These are phyloP conservation scores for Tinea semifulvella DNA, from an alignment of 2,888 invertebrate genomes.

Conservation along the genomic window DNA sequence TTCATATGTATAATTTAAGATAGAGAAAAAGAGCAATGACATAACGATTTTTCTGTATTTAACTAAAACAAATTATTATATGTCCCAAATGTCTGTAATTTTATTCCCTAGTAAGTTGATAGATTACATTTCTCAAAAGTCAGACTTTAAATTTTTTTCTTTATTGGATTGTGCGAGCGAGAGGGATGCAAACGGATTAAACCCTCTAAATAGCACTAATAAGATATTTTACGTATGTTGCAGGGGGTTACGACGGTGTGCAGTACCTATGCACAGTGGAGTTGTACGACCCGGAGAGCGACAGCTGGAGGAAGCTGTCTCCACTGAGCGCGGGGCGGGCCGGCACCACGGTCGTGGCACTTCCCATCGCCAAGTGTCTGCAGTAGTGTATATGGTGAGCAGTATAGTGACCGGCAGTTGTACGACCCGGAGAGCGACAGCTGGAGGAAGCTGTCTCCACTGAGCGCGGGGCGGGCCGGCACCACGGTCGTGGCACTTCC, in stretches of 20 bases:
- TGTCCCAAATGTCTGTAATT: background rate
- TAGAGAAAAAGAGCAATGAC: no score
- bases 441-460: conserved; percentile 80
- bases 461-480: conserved; percentile 87
- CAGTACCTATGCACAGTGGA: conserved; percentile 89
- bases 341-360: conserved; percentile 85
- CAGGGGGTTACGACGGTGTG: conserved; percentile 92
- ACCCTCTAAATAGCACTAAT: background rate
- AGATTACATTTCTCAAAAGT: background rate
- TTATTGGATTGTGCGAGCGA: no score
- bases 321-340: conserved; percentile 86
- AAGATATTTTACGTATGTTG: background rate
- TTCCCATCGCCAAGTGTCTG: no score
- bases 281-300: conserved; percentile 84
- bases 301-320: conserved; percentile 82
- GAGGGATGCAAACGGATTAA: no score
- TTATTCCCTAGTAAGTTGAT: no score
- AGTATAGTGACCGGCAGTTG: no score
- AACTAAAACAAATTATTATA: no score
- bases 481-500: conserved; percentile 84
- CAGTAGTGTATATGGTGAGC: no score
- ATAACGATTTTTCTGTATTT: no score
- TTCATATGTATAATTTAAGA: no score
- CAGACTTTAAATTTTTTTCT: background rate
- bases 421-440: conserved; percentile 86